These are phyloP conservation scores for Pristiophorus japonicus DNA, from an alignment of 2,113 vertebrate species.

Conservation along the genomic window DNA sequence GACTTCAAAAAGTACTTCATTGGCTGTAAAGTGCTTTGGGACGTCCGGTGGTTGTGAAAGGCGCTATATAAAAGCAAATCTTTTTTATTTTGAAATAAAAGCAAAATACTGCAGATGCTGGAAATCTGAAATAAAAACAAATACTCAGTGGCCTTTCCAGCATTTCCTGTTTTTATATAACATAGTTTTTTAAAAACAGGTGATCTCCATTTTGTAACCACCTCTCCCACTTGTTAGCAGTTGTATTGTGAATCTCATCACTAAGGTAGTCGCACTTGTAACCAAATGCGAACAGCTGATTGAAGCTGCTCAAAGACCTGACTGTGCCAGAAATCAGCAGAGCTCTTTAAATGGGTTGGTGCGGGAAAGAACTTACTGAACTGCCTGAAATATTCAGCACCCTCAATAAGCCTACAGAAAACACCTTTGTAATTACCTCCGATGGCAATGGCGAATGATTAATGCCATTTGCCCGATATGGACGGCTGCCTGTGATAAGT, in stretches of 20 bases:
- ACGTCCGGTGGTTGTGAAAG: no score
- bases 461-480: background rate
- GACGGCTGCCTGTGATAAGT: background rate
- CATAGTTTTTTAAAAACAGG: no score
- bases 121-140: no score
- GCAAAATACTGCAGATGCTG: no score
- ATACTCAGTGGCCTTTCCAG: no score
- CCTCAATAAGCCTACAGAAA: background rate
- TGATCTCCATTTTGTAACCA: background rate
- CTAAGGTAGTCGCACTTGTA: background rate
- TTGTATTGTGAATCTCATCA: background rate
- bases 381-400: background rate
- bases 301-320: no score
- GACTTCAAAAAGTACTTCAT: no score
- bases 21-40: no score
- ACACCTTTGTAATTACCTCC: background rate
- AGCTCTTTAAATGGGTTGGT: background rate
- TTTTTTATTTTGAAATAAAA: no score
- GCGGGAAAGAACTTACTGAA: background rate
- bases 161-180: no score
- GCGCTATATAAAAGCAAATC: no score
- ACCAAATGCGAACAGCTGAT: background rate
- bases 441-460: background rate
- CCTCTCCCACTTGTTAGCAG: background rate
- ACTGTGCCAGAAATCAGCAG: background rate